Evolutionary conservation across 2,113 vertebrate genomes (phyloP).

Genomic region (Delphinus delphis): DNA sequence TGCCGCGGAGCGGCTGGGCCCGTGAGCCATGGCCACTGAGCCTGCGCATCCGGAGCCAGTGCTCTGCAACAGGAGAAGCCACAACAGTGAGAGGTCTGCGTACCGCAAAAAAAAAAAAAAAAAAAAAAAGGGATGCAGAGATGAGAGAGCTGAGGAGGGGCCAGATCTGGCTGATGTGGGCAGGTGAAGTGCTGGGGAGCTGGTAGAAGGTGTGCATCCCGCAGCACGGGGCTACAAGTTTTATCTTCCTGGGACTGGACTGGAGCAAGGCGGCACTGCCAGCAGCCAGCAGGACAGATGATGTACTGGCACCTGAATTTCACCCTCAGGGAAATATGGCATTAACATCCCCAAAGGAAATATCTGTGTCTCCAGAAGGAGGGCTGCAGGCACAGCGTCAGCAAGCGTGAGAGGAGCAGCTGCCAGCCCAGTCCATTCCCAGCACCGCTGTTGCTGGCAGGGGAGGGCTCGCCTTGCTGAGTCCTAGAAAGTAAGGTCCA

Average conservation of each 20-base stretch:
- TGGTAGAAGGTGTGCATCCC: neutral
- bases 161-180: neutral
- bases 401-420: neutral
- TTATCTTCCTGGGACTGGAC: neutral
- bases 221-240: too few relatives aligned
- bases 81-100: too few relatives aligned
- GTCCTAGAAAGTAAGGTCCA: neutral
- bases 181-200: neutral
- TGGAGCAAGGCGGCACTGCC: accelerated
- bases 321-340: neutral
- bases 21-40: too few relatives aligned
- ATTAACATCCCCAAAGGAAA: neutral
- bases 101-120: too few relatives aligned
- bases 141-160: neutral
- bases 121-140: neutral
- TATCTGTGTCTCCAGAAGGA: neutral
- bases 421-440: neutral
- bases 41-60: too few relatives aligned
- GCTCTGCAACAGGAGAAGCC: too few relatives aligned
- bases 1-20: too few relatives aligned
- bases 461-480: neutral
- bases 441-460: accelerated
- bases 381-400: neutral
- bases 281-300: neutral
- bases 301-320: neutral